Evolutionary conservation across 92 coral and sea anemone genomes (phyloP).

Genomic region (Bergia sp.): DNA sequence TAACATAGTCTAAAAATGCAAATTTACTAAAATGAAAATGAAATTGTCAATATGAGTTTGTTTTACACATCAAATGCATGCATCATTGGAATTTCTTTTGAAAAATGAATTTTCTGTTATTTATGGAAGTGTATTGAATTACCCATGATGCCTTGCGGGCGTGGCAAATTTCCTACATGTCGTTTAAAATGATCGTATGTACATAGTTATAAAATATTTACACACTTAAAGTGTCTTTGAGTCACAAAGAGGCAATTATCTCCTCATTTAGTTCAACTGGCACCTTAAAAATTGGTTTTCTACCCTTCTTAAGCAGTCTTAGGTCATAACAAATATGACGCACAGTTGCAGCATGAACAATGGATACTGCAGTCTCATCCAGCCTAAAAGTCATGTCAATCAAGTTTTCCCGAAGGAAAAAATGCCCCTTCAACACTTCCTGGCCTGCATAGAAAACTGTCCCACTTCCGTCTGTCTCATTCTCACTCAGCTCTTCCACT

Average conservation of each 20-base stretch:
- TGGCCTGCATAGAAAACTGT: not conserved
- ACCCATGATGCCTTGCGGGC: constrained; percentile 10
- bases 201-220: not conserved
- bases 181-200: not conserved
- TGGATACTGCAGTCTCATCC: constrained; percentile 23
- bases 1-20: constrained; percentile 6
- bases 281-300: constrained; percentile 51
- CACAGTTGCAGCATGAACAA: constrained; percentile 46
- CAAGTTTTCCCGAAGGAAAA: not conserved
- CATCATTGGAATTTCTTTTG: not conserved
- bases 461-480: too few species aligned
- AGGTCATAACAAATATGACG: constrained; percentile 48
- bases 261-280: constrained; percentile 48
- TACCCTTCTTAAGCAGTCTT: constrained; percentile 35
- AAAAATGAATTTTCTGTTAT: not conserved
- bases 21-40: not conserved
- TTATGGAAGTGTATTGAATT: not conserved
- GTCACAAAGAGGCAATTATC: constrained; percentile 45
- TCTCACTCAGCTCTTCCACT: too few species aligned
- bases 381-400: not conserved
- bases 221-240: not conserved
- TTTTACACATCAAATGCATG: not conserved
- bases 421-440: not conserved
- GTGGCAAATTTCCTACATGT: not conserved
- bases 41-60: not conserved